Base-by-base conservation (phyloP, 2,888 invertebrate species). In the Dascillus cervinus region DNA sequence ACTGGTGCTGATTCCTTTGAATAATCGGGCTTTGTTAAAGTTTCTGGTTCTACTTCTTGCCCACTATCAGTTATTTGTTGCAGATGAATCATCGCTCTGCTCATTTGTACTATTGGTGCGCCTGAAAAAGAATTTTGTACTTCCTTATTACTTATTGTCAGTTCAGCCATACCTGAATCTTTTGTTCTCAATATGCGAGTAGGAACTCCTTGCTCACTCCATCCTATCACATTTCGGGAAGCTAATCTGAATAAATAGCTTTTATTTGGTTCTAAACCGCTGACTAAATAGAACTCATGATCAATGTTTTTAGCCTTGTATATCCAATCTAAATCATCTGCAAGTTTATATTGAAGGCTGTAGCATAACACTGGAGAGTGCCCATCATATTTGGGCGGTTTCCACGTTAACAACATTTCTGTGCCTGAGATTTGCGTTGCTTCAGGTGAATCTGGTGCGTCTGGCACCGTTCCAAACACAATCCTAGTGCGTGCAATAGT, bases 371-470 rank as follows among this genome's bases (percentile, higher is more conserved):
- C 87, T 4, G 88, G 78, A 0, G 91, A 79, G 60, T 94, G 88
- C 8, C 95, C 95, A 56, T 94, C 90, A 56, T 83, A 79, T 46
- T 83, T 84, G 0, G 97, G 96, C 44, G 89, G 86, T 54, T 89
- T 88, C 97, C 97, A 97, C 32, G 83, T 76, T 1, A 97, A 68
- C 5, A 92, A 73, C 2, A 90, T 80, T 62, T 96, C 92, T 0
- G 79, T 79, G 53, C 88, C 89, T 1, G 94, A 90, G 0, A 81
- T 66, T 26, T 88, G 82, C 1, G 78, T 67, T 1, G 84, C 79
- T 51, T 86, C 82, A 0, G 95, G 96, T n/a, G 92, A 84, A 54
- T 92, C 90, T 0, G 95, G 94, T 6, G 88, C 78, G 50, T 83
- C 82, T 0, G 96, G 94, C 3, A 78, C 72, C 20, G 82, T 79